These are phyloP conservation scores for Oncorhynchus clarkii DNA, from an alignment of 2,113 vertebrate species.

Conservation along the genomic window DNA sequence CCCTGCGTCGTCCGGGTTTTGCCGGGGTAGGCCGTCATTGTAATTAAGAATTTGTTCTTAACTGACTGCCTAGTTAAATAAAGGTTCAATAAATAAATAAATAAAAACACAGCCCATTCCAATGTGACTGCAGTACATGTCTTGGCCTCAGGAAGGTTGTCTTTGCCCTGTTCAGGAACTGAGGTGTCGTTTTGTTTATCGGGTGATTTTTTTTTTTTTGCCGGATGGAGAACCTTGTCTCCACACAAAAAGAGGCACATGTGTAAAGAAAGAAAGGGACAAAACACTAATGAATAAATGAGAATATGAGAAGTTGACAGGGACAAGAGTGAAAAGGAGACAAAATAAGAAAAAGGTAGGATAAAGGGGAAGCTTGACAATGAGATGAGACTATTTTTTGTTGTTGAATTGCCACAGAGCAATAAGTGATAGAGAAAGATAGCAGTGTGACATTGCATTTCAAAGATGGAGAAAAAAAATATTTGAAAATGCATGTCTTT, in stretches of 20 bases:
- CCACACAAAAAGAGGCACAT: conserved; percentile 16
- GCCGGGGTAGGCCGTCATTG: too few relatives aligned
- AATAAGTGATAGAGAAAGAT: too few relatives aligned
- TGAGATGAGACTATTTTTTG: not conserved
- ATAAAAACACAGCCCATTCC: not conserved
- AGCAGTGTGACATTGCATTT: not conserved
- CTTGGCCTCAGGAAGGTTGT: conserved; percentile 27
- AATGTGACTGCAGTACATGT: conserved; percentile 42
- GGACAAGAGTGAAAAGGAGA: not conserved
- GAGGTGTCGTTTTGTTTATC: conserved; percentile 35
- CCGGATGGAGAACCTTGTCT: conserved; percentile 47
- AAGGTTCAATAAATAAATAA: too few relatives aligned
- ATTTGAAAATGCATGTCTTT: too few relatives aligned
- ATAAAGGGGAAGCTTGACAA: conserved; percentile 7
- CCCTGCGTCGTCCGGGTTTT: too few relatives aligned
- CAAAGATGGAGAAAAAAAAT: too few relatives aligned
- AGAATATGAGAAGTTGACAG: not conserved
- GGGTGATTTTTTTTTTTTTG: conserved; percentile 32
- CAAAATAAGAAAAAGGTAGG: conserved; percentile 8
- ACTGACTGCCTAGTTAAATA: too few relatives aligned
- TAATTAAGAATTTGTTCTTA: too few relatives aligned
- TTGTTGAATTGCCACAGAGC: too few relatives aligned
- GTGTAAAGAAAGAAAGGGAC: conserved; percentile 4
- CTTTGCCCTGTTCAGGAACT: conserved; percentile 26
- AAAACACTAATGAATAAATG: not conserved